These are phyloP conservation scores for Hydractinia symbiolongicarpus DNA, from an alignment of 30 jellyfish, hydroid and myxozoan genomes.

Conservation along the genomic window DNA sequence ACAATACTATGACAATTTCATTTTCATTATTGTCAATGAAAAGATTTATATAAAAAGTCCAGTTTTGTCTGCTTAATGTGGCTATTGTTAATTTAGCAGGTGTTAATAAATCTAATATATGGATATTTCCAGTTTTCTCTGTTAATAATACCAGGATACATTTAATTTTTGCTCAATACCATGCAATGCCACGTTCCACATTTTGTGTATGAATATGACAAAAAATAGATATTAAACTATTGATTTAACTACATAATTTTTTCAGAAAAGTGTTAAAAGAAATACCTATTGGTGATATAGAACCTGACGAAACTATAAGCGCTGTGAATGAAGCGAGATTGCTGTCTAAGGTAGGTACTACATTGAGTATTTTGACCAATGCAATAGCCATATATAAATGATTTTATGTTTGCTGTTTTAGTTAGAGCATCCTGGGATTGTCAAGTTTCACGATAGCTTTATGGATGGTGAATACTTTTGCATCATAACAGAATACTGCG, in stretches of 20 bases:
- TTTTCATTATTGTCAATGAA: no score
- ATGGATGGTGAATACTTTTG: slow-evolving; percentile 61
- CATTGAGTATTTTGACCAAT: not conserved
- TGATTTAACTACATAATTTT: not conserved
- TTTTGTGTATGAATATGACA: no score
- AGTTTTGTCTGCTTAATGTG: no score
- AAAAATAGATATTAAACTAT: not conserved
- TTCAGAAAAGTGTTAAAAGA: slow-evolving; percentile 72
- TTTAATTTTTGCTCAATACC: no score
- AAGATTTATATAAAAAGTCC: no score
- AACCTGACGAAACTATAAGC: slow-evolving; percentile 74
- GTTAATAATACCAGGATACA: no score
- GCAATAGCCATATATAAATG: not conserved
- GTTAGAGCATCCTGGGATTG: slow-evolving; percentile 91
- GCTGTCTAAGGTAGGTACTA: slow-evolving; percentile 56
- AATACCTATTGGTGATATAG: slow-evolving; percentile 74
- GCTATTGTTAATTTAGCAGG: no score
- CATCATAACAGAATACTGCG: slow-evolving; percentile 75
- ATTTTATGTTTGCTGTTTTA: slow-evolving; percentile 1
- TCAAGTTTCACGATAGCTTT: slow-evolving; percentile 73
- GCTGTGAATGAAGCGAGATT: slow-evolving; percentile 86
- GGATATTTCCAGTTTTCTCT: no score
- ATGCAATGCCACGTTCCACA: no score
- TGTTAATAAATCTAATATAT: no score
- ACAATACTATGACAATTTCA: no score